These are phyloP conservation scores for Falco cherrug DNA, from an alignment of 2,797 vertebrate genomes.

Conservation along the genomic window DNA sequence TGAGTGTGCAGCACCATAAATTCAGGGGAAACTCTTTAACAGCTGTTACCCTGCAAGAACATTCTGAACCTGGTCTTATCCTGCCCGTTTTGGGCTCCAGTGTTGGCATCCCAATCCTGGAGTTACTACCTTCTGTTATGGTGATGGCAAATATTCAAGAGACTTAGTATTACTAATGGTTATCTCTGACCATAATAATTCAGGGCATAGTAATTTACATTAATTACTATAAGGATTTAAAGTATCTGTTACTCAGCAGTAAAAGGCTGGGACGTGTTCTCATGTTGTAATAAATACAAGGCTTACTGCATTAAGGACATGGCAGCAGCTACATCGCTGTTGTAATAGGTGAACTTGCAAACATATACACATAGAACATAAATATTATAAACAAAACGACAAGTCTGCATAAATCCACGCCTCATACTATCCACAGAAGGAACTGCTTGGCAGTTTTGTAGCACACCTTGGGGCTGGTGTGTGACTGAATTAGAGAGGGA, in stretches of 20 bases:
- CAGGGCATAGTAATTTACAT: background rate
- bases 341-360: background rate
- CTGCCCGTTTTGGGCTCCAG: background rate
- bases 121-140: background rate
- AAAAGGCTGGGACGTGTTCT: background rate
- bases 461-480: background rate
- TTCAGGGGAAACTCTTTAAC: background rate
- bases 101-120: background rate
- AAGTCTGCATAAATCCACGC: background rate
- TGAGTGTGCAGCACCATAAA: background rate
- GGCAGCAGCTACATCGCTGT: background rate
- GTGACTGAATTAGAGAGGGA: background rate
- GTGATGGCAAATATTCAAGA: background rate
- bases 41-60: background rate
- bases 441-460: background rate
- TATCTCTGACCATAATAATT: background rate
- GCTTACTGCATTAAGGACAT: background rate
- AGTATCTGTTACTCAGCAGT: background rate
- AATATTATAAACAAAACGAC: background rate
- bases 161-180: background rate
- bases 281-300: background rate
- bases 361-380: rapidly evolving
- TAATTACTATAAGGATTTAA: background rate
- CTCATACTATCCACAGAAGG: background rate
- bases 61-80: background rate